A percentile compares a stretch with the other conserved stretches of the same genome.
phyloP scores from a whole-genome alignment of 2,888 invertebrate genomes.

The Psococerastis gibbosa region DNA sequence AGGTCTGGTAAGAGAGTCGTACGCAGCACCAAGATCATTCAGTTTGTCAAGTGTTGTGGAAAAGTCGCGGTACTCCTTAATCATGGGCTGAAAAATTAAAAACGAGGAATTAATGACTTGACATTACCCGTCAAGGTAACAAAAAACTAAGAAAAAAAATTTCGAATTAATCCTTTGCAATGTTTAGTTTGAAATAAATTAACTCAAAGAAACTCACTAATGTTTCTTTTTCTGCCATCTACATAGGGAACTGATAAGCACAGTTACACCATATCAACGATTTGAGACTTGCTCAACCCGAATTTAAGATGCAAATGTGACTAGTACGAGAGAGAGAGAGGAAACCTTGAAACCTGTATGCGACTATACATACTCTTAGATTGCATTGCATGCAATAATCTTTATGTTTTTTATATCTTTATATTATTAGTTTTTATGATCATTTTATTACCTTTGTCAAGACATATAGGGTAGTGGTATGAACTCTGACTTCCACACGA shows the following conservation, averaged over 20 bases:
- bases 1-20: constrained; percentile 63
- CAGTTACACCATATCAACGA: too few species aligned
- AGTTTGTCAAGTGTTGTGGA: constrained; percentile 70
- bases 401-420: too few species aligned
- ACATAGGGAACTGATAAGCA: not conserved
- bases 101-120: not conserved
- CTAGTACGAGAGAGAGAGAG: too few species aligned
- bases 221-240: not conserved
- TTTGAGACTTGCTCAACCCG: too few species aligned
- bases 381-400: too few species aligned
- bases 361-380: too few species aligned
- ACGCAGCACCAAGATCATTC: constrained; percentile 73
- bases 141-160: constrained; percentile 11
- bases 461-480: too few species aligned
- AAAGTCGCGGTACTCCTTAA: constrained; percentile 78
- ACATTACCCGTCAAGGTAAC: not conserved
- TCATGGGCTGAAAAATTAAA: constrained; percentile 48
- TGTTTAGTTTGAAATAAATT: constrained; percentile 8
- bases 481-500: too few species aligned
- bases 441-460: too few species aligned
- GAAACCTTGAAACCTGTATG: too few species aligned
- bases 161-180: constrained; percentile 2
- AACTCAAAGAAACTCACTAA: constrained; percentile 7
- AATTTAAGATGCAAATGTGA: too few species aligned
- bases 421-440: too few species aligned